Conservation (phyloP, 2,888 invertebrate genomes). For the Torymus auratus region DNA sequence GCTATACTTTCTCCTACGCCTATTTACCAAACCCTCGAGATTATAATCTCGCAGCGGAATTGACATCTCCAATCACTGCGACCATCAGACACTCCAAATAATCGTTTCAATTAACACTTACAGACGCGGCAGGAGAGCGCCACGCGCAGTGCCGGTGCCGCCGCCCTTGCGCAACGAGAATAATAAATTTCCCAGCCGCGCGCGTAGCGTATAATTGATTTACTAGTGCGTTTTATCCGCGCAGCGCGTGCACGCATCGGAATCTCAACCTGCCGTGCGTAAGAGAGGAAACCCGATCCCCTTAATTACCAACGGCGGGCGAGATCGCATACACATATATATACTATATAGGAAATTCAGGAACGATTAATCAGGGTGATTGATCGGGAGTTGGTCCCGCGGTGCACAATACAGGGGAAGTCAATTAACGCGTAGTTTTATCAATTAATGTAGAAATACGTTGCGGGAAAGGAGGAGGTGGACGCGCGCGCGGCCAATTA, state of each 20-base stretch:
- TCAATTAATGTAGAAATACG: constrained; percentile 26
- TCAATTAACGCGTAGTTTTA: constrained; percentile 42
- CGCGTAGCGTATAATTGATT: constrained; percentile 46
- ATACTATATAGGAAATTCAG: constrained; percentile 30
- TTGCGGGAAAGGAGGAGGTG: too few species aligned
- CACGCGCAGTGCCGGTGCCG: not conserved
- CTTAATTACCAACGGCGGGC: constrained; percentile 34
- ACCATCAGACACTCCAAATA: not conserved
- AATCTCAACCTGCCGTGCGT: constrained; percentile 19
- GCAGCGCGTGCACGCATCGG: constrained; percentile 29
- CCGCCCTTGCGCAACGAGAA: not conserved
- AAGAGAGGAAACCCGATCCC: constrained; percentile 41
- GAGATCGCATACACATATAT: not conserved
- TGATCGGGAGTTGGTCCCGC: constrained; percentile 17
- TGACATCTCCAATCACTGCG: not conserved
- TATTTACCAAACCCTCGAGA: too few species aligned
- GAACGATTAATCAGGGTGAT: constrained; percentile 55
- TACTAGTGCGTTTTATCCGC: constrained; percentile 20
- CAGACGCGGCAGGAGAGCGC: not conserved
- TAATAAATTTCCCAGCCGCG: constrained; percentile 38
- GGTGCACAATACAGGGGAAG: constrained; percentile 17
- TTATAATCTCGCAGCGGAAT: not conserved
- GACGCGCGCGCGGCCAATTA: constrained; percentile 29
- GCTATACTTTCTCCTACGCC: too few species aligned
- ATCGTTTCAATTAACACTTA: constrained; percentile 33